Conservation (phyloP, 2,888 invertebrate genomes). For the Lochmaea crataegi region DNA sequence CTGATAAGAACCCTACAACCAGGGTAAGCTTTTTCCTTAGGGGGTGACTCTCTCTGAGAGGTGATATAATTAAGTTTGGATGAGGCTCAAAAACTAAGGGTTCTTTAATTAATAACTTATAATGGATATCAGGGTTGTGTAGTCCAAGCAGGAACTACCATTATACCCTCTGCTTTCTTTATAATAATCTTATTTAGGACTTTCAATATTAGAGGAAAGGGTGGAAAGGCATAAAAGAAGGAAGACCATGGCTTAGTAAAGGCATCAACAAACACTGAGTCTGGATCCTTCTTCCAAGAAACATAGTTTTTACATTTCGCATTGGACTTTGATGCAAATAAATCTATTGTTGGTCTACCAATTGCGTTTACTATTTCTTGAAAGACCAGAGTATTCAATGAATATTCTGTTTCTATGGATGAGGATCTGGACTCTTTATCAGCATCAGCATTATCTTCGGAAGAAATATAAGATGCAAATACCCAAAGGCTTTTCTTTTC, state of each 20-base stretch:
- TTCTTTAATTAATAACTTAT: background rate
- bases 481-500: background rate
- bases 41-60: conserved; percentile 13
- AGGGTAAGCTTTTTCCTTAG: background rate
- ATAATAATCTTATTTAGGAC: too few species aligned
- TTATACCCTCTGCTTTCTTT: too few species aligned
- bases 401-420: too few species aligned
- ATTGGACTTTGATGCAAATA: conserved; percentile 6
- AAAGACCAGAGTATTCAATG: too few species aligned
- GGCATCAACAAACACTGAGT: background rate
- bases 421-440: too few species aligned
- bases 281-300: too few species aligned
- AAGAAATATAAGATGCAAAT: background rate
- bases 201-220: background rate
- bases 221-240: conserved; percentile 3
- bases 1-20: background rate
- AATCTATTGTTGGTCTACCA: background rate
- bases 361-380: too few species aligned
- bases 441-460: background rate
- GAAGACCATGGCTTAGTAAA: background rate
- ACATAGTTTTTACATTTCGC: conserved; percentile 1
- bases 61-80: conserved; percentile 6
- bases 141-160: too few species aligned
- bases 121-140: too few species aligned
- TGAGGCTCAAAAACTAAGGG: background rate